Percentiles rank a stretch among this genome's conserved stretches.
Conservation (phyloP, 2,888 invertebrate genomes). For the Eupithecia centaureata region DNA sequence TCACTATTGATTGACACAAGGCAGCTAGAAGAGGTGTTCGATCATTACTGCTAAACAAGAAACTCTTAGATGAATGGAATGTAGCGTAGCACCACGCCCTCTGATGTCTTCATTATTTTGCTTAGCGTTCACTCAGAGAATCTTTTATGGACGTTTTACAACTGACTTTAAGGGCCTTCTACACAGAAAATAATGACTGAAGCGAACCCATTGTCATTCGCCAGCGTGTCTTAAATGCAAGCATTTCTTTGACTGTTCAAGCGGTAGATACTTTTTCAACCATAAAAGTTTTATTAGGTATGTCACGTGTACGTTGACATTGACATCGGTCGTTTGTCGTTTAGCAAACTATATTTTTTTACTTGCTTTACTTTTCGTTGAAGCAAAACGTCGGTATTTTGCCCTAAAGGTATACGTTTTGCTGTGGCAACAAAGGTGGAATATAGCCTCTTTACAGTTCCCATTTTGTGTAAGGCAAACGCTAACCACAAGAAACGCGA, state of each 20-base stretch:
- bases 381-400: no score
- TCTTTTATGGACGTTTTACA: constrained; percentile 7
- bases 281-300: constrained; percentile 25
- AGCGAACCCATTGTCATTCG: not conserved
- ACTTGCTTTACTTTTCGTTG: no score
- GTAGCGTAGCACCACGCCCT: not conserved
- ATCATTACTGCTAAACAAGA: not conserved
- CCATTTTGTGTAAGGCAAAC: not conserved
- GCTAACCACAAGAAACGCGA: not conserved
- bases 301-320: constrained; percentile 21
- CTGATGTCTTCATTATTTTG: constrained; percentile 2
- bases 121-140: not conserved
- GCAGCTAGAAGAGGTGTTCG: not conserved
- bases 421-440: not conserved
- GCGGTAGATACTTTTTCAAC: constrained; percentile 16
- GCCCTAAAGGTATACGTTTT: no score
- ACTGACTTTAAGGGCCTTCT: constrained; percentile 5
- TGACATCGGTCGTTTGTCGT: constrained; percentile 21
- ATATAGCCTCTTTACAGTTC: not conserved
- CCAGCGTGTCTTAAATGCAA: not conserved
- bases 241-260: constrained; percentile 8
- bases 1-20: not conserved
- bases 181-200: not conserved
- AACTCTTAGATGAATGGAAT: not conserved
- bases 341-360: constrained; percentile 10